phyloP scores from a whole-genome alignment of 2,113 vertebrate species.

The Aptenodytes patagonicus region DNA sequence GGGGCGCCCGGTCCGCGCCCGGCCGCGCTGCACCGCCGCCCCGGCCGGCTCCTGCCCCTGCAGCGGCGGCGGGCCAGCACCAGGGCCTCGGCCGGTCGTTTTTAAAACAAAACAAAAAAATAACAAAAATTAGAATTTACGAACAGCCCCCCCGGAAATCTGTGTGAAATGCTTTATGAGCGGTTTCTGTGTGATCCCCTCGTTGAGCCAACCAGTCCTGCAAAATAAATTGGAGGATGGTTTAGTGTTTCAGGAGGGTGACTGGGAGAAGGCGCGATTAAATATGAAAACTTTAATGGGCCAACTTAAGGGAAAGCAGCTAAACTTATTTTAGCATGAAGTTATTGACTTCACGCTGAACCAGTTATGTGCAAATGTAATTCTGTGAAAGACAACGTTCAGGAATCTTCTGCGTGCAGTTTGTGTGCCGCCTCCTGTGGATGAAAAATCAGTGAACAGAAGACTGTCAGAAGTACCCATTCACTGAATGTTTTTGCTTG shows the following conservation, averaged over 20 bases:
- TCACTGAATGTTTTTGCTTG: background rate
- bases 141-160: background rate
- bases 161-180: background rate
- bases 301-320: background rate
- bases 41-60: background rate
- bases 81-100: background rate
- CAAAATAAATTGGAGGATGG: background rate
- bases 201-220: background rate
- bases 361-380: background rate
- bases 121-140: background rate
- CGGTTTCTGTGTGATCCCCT: background rate
- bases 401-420: constrained; percentile 10
- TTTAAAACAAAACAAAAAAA: background rate
- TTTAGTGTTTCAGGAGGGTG: background rate
- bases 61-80: background rate
- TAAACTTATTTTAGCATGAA: background rate
- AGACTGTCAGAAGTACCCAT: background rate
- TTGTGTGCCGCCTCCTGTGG: constrained; percentile 1
- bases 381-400: background rate
- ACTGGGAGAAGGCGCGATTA: background rate
- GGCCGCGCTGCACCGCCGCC: background rate
- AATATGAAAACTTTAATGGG: background rate
- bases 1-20: background rate
- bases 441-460: background rate
- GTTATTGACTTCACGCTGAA: background rate